Evolutionary conservation across 2,113 vertebrate genomes (phyloP).

Genomic region (Polypterus bichir): DNA sequence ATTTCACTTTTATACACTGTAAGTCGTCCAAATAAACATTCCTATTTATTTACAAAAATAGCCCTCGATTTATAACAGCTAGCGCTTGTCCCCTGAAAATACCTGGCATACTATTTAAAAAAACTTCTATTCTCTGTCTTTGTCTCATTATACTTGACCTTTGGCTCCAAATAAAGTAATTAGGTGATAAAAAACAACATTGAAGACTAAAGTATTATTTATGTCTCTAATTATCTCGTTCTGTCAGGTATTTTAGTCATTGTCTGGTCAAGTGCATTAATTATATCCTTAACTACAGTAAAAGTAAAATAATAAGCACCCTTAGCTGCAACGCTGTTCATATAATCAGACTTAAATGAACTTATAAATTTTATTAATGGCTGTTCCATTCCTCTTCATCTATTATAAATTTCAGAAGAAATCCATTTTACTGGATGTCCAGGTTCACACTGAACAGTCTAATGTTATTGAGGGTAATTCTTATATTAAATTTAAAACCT

Average conservation of each 20-base stretch:
- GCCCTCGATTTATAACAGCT: too few species aligned
- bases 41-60: too few species aligned
- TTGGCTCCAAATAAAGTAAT: conserved; percentile 40
- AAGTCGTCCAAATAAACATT: too few species aligned
- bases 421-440: conserved; percentile 42
- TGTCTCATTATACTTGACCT: conserved; percentile 8
- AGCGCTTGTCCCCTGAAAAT: neutral
- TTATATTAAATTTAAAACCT: conserved; percentile 50
- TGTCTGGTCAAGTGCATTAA: conserved; percentile 52
- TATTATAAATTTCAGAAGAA: conserved; percentile 60
- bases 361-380: conserved; percentile 62
- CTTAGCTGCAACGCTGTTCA: conserved; percentile 36
- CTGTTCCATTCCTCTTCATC: conserved; percentile 45
- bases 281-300: conserved; percentile 62
- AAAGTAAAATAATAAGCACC: conserved; percentile 60
- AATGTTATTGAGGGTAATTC: conserved; percentile 48
- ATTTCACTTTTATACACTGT: too few species aligned
- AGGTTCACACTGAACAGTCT: conserved; percentile 37
- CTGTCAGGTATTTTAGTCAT: conserved; percentile 51
- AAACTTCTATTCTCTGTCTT: conserved; percentile 9
- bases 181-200: conserved; percentile 40
- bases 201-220: conserved; percentile 41
- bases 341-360: conserved; percentile 57
- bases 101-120: neutral
- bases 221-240: conserved; percentile 52